phyloP scores from a whole-genome alignment of 2,113 vertebrate genomes.

The Stercorarius parasiticus region DNA sequence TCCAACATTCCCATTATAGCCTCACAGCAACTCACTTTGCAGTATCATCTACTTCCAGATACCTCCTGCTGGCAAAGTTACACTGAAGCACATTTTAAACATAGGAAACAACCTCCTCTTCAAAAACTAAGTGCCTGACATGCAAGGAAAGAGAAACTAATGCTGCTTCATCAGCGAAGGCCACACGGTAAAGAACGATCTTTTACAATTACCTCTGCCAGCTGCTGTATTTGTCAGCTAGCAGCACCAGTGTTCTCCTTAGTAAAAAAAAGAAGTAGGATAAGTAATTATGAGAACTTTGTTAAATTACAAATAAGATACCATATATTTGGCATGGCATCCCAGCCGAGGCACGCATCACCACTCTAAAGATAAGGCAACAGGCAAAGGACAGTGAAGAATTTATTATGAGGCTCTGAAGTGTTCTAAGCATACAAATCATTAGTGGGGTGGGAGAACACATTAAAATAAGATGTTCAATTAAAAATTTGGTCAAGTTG shows the following conservation, averaged over 20 bases:
- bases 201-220: neutral
- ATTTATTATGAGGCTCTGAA: neutral
- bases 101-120: neutral
- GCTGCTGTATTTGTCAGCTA: neutral
- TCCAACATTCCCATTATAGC: neutral
- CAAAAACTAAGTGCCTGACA: neutral
- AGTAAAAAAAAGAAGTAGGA: neutral
- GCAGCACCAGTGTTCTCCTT: neutral
- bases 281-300: neutral
- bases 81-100: neutral
- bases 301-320: neutral
- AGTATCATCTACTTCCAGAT: neutral
- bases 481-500: neutral
- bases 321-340: neutral
- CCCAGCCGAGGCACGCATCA: neutral
- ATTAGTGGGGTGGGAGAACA: neutral
- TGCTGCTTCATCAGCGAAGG: neutral
- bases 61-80: neutral
- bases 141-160: neutral
- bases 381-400: neutral
- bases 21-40: neutral
- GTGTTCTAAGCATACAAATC: neutral
- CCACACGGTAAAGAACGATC: neutral
- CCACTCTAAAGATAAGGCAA: neutral
- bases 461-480: neutral